Conservation (phyloP, 35 echinoderm and acorn worm genomes). For the Holothuria glaberrima region DNA sequence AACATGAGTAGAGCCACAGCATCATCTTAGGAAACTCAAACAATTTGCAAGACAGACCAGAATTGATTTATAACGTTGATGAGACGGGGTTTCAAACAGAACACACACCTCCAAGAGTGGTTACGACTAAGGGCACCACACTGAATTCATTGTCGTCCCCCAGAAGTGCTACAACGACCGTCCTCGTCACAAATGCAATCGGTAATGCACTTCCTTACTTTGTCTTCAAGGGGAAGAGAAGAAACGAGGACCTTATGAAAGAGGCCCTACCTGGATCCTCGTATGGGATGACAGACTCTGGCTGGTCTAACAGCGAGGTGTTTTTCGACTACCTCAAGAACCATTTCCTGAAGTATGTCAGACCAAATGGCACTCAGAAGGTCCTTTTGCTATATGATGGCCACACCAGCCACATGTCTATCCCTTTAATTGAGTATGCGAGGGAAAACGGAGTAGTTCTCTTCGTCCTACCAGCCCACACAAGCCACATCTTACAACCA, state of each 20-base stretch:
- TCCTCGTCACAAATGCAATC: conserved; percentile 46
- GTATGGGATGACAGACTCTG: background rate
- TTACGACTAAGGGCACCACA: background rate
- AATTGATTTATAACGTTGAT: background rate
- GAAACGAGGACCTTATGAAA: conserved; percentile 3
- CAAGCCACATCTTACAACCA: conserved; percentile 49
- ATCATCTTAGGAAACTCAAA: background rate
- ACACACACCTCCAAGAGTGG: background rate
- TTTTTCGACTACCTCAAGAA: conserved; percentile 42
- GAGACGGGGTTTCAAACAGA: background rate
- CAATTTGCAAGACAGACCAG: background rate
- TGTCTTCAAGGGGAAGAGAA: conserved; percentile 51
- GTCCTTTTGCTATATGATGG: conserved; percentile 58
- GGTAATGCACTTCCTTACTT: conserved; percentile 50
- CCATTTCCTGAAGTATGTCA: conserved; percentile 23
- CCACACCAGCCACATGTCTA: conserved; percentile 17
- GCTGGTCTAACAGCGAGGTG: conserved; percentile 54
- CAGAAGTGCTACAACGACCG: conserved; percentile 22
- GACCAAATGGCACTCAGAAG: background rate
- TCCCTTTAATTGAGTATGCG: conserved; percentile 36
- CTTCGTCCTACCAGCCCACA: conserved; percentile 56
- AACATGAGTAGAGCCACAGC: background rate
- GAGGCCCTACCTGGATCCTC: conserved; percentile 29
- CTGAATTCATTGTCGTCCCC: background rate
- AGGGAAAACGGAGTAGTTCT: background rate